Evolutionary conservation across 2,888 invertebrate species (phyloP).

Genomic region (Dryobota labecula): DNA sequence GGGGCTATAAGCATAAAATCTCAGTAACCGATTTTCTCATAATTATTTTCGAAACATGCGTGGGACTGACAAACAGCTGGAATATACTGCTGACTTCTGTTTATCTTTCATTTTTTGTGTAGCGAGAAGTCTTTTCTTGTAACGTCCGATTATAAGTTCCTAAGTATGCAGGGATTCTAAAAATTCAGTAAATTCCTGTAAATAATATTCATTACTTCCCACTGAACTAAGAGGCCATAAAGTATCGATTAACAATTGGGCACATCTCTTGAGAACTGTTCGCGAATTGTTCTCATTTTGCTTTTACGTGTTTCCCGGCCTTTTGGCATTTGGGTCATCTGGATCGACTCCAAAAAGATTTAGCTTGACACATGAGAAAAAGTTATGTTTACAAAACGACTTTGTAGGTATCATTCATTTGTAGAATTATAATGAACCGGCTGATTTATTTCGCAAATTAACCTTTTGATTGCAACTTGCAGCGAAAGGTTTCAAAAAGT

Average conservation of each 20-base stretch:
- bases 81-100: slow-evolving; percentile 5
- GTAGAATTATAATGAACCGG: slow-evolving; percentile 8
- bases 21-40: neutral
- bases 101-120: slow-evolving; percentile 21
- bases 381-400: slow-evolving; percentile 73
- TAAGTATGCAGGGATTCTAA: neutral
- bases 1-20: slow-evolving; percentile 6
- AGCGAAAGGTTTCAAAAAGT: neutral
- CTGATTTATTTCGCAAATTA: slow-evolving; percentile 1
- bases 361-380: slow-evolving; percentile 74
- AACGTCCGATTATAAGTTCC: neutral
- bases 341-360: slow-evolving; percentile 86
- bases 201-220: neutral
- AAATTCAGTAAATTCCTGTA: neutral
- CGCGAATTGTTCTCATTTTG: slow-evolving; percentile 76
- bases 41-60: slow-evolving; percentile 20
- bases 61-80: slow-evolving; percentile 21
- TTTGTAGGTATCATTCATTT: slow-evolving; percentile 21
- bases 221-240: slow-evolving; percentile 43
- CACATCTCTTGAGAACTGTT: slow-evolving; percentile 68
- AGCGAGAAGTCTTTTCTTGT: neutral
- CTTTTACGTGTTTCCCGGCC: slow-evolving; percentile 75
- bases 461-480: neutral
- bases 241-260: slow-evolving; percentile 58
- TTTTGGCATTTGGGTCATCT: slow-evolving; percentile 85